phyloP scores from a whole-genome alignment of 2,888 invertebrate genomes.

The Dicyrtoma fusca region DNA sequence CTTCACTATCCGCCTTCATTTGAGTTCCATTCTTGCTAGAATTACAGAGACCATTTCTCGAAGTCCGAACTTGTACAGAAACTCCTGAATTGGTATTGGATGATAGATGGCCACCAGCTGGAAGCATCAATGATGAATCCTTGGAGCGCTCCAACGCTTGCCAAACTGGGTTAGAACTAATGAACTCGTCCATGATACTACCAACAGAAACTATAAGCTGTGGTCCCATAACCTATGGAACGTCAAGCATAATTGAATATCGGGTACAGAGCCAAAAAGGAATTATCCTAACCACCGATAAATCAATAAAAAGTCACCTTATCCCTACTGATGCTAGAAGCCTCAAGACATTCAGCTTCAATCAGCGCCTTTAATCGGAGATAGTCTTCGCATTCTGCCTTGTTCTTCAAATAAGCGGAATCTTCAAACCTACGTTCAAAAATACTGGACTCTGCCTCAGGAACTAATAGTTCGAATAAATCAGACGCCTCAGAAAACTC shows the following conservation, averaged over 20 bases:
- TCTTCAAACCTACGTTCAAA: slow-evolving; percentile 31
- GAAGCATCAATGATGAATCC: too few species aligned
- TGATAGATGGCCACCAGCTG: too few species aligned
- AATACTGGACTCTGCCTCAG: background rate
- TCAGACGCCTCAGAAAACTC: slow-evolving; percentile 23
- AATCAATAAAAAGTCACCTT: slow-evolving; percentile 13
- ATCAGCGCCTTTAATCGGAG: slow-evolving; percentile 12
- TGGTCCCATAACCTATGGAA: background rate
- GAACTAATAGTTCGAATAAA: background rate
- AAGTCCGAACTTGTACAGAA: too few species aligned
- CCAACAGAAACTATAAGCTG: slow-evolving; percentile 2
- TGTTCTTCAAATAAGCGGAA: background rate
- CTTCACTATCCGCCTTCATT: too few species aligned
- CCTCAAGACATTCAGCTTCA: slow-evolving; percentile 5
- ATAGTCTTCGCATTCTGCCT: slow-evolving; percentile 6
- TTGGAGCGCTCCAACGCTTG: too few species aligned
- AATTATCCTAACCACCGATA: too few species aligned
- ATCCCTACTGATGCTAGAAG: background rate
- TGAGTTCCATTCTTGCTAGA: too few species aligned
- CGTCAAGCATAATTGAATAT: too few species aligned
- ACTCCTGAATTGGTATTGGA: too few species aligned
- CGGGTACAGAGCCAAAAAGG: too few species aligned
- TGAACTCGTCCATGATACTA: slow-evolving; percentile 8
- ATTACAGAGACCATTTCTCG: too few species aligned
- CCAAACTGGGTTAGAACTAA: background rate